Conservation (phyloP, 2,888 invertebrate genomes). For the Hipparchia sbordonii region DNA sequence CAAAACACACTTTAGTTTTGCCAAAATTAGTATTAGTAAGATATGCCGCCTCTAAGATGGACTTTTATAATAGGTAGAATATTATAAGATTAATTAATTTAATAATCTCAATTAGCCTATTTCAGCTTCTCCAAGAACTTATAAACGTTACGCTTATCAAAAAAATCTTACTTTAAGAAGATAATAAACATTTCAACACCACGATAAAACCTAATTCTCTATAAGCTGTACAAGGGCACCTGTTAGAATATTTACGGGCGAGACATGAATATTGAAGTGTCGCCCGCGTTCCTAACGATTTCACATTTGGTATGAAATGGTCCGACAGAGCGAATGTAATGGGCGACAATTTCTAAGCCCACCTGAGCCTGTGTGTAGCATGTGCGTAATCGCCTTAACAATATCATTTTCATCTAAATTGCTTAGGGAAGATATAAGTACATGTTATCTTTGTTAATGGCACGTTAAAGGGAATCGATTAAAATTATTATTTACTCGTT, state of each 20-base stretch:
- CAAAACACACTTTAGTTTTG: too few relatives aligned
- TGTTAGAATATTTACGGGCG: slow-evolving; percentile 42
- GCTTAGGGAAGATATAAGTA: slow-evolving; percentile 12
- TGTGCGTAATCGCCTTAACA: slow-evolving; percentile 41
- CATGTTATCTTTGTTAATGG: background rate
- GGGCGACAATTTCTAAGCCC: slow-evolving; percentile 71
- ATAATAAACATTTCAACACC: background rate
- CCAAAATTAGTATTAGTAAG: too few relatives aligned
- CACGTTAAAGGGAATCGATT: too few relatives aligned
- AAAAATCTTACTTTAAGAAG: background rate
- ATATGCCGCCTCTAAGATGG: too few relatives aligned
- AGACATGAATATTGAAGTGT: slow-evolving; percentile 69
- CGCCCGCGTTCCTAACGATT: slow-evolving; percentile 62
- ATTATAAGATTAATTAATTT: background rate
- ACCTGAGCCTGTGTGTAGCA: slow-evolving; percentile 59
- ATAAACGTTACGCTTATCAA: background rate
- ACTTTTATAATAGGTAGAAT: too few relatives aligned
- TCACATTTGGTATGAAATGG: slow-evolving; percentile 72
- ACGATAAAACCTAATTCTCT: slow-evolving; percentile 6
- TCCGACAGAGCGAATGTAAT: slow-evolving; percentile 67
- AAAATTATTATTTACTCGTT: too few relatives aligned
- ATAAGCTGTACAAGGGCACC: background rate
- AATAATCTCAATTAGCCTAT: background rate
- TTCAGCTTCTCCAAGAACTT: background rate
- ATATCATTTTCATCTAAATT: slow-evolving; percentile 42